Conservation (phyloP, 2,888 invertebrate species). For the Cataglyphis livida region DNA sequence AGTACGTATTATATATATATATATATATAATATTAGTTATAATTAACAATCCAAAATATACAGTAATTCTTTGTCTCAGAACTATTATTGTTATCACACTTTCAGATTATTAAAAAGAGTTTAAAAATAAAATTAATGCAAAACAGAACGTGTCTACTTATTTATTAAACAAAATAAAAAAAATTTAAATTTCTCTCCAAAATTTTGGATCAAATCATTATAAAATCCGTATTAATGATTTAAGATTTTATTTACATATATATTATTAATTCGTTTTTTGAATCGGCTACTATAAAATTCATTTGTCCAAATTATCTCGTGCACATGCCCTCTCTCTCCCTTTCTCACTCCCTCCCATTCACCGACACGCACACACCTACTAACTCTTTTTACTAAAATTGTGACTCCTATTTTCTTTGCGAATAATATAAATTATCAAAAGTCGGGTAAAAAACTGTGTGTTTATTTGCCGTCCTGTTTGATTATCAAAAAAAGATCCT, state of each 20-base stretch:
- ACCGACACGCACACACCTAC: no score
- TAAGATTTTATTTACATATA: background rate
- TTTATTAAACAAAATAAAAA: background rate
- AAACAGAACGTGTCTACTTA: background rate
- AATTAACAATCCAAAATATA: background rate
- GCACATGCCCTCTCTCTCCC: background rate
- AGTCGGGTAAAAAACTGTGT: background rate
- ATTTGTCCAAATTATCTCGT: background rate
- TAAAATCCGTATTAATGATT: background rate
- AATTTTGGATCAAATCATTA: background rate
- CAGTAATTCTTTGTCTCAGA: background rate
- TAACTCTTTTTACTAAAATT: background rate
- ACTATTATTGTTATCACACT: background rate
- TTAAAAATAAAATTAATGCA: background rate
- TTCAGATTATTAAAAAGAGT: background rate
- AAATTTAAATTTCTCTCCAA: background rate
- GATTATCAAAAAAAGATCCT: slow-evolving; percentile 65
- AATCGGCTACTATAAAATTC: background rate
- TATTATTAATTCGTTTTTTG: no score
- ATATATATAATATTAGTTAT: background rate
- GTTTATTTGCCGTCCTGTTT: slow-evolving; percentile 47
- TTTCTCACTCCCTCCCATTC: background rate
- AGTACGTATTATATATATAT: background rate
- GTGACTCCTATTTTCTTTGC: background rate
- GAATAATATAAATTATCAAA: background rate